Percentiles rank a stretch among this genome's conserved stretches.
These are phyloP conservation scores for Aurelia coerulea DNA, from an alignment of 30 jellyfish, hydroid and myxozoan genomes.

Conservation along the genomic window DNA sequence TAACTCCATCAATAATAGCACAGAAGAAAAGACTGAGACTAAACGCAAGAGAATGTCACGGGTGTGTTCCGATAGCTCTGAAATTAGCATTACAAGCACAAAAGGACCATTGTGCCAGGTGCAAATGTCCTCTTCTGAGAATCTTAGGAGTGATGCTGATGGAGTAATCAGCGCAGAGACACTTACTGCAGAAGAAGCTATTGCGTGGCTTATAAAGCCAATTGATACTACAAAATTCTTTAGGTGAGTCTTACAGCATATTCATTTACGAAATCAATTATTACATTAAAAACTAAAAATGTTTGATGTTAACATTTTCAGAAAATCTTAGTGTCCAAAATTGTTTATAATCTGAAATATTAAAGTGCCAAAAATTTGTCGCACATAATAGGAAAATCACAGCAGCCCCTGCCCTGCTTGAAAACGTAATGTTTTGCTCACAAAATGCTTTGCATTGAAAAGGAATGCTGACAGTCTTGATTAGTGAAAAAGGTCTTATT, in stretches of 20 bases:
- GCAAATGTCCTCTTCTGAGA: constrained; percentile 56
- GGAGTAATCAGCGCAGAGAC: constrained; percentile 6
- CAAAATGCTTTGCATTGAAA: too few relatives aligned
- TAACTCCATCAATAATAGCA: background rate
- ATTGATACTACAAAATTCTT: constrained; percentile 62
- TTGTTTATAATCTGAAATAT: too few relatives aligned
- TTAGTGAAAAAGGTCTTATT: too few relatives aligned
- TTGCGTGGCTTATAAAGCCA: constrained; percentile 84
- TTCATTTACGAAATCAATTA: too few relatives aligned
- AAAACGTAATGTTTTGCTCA: too few relatives aligned
- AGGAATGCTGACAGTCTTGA: too few relatives aligned
- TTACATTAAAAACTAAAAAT: too few relatives aligned
- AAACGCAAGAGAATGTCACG: background rate
- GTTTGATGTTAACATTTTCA: too few relatives aligned
- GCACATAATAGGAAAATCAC: too few relatives aligned
- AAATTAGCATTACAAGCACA: constrained; percentile 15
- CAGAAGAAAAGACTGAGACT: background rate
- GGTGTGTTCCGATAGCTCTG: constrained; percentile 14
- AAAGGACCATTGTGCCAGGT: constrained; percentile 40
- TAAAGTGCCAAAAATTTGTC: too few relatives aligned
- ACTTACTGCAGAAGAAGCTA: constrained; percentile 49
- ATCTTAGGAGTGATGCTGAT: constrained; percentile 15
- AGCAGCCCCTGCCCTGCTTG: too few relatives aligned
- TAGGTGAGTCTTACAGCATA: constrained; percentile 34
- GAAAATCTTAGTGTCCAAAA: too few relatives aligned